These are phyloP conservation scores for Palaemon carinicauda DNA, from an alignment of 1,140 invertebrate genomes.

Conservation along the genomic window DNA sequence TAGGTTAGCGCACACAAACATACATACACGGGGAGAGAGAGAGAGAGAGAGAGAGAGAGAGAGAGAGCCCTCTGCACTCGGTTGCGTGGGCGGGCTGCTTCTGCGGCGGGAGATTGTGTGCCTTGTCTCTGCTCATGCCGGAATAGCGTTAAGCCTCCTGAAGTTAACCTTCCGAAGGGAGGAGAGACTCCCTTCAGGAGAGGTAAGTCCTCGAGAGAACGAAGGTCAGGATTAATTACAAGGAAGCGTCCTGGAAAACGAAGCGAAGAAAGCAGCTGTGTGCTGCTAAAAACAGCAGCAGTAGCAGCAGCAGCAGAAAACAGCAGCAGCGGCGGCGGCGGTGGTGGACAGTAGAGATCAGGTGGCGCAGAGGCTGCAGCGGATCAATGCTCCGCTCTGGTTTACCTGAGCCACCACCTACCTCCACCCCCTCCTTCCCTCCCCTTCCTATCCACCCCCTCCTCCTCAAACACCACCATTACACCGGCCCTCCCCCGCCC, in stretches of 20 bases:
- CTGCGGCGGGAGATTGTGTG: no score
- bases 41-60: slow-evolving; percentile 11
- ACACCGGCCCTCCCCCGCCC: neutral
- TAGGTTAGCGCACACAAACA: no score
- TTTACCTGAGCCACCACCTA: neutral
- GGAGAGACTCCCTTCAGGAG: no score
- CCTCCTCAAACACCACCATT: neutral
- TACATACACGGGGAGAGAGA: slow-evolving; percentile 9
- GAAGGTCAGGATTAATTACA: no score
- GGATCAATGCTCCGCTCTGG: slow-evolving; percentile 8
- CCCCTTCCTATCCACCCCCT: neutral
- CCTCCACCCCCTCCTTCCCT: neutral
- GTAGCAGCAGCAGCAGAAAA: neutral
- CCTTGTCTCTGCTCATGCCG: no score
- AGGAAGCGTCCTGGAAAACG: no score
- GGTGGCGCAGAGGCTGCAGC: slow-evolving; percentile 19
- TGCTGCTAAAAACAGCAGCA: neutral
- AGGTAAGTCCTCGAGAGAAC: no score
- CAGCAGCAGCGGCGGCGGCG: neutral
- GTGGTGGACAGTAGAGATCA: slow-evolving; percentile 22
- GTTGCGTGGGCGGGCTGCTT: neutral
- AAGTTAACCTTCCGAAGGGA: no score
- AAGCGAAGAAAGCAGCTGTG: no score
- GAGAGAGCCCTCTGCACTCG: neutral
- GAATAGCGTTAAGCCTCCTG: no score